Conservation (phyloP, 1,140 invertebrate species). For the Melipona quadrifasciata region DNA sequence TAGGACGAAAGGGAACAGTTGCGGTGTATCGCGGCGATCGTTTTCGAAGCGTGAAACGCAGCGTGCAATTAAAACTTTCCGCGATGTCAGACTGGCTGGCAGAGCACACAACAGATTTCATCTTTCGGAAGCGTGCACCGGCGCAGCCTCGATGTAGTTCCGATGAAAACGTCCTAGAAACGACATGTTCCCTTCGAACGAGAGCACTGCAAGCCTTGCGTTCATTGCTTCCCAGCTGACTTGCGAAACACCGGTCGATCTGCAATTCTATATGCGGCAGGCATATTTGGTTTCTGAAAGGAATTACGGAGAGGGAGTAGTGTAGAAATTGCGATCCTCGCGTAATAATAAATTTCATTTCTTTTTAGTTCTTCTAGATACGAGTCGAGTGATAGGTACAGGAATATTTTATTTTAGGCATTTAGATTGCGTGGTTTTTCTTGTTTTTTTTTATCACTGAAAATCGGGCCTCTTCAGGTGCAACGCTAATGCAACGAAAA, state of each 20-base stretch:
- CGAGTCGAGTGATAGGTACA: background rate
- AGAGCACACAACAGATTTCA: constrained; percentile 54
- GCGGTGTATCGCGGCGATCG: constrained; percentile 32
- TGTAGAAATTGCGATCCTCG: background rate
- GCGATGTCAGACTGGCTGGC: constrained; percentile 50
- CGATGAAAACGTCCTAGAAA: constrained; percentile 29
- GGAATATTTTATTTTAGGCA: too few species aligned
- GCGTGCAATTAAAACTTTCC: constrained; percentile 62
- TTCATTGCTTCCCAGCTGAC: constrained; percentile 16
- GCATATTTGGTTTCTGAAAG: background rate
- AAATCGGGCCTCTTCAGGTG: too few species aligned
- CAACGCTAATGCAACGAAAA: too few species aligned
- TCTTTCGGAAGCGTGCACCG: constrained; percentile 44
- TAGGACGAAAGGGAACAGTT: background rate
- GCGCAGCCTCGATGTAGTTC: background rate
- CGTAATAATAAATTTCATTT: background rate
- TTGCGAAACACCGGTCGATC: constrained; percentile 2
- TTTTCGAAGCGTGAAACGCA: constrained; percentile 51
- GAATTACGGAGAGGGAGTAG: background rate
- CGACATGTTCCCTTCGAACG: constrained; percentile 3
- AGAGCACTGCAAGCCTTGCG: constrained; percentile 11
- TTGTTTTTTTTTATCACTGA: too few species aligned
- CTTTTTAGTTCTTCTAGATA: background rate
- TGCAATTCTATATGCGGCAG: constrained; percentile 18
- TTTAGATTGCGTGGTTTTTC: background rate